Evolutionary conservation across 2,888 invertebrate genomes (phyloP).

Genomic region (Patella caerulea): DNA sequence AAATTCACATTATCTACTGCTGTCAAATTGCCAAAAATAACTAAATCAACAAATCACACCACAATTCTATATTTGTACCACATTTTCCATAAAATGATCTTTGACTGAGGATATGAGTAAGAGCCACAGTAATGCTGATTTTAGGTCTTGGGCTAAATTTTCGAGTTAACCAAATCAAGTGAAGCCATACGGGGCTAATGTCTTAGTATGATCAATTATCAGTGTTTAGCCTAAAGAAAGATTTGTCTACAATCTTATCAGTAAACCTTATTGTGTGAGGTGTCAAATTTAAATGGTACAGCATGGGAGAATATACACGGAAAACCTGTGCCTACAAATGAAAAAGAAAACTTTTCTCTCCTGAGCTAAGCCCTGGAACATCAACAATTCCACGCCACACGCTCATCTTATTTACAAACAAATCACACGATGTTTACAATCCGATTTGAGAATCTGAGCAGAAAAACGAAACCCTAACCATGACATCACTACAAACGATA

Average conservation of each 20-base stretch:
- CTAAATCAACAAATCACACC: constrained; percentile 13
- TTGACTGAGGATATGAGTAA: constrained; percentile 13
- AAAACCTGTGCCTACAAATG: background rate
- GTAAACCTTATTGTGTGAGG: background rate
- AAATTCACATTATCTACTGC: constrained; percentile 11
- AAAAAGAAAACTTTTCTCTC: background rate
- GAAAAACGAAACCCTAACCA: background rate
- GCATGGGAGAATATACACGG: background rate
- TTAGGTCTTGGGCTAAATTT: background rate
- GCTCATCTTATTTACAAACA: constrained; percentile 4
- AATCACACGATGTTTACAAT: constrained; percentile 9
- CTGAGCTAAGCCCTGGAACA: background rate
- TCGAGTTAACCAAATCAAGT: background rate
- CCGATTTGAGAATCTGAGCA: background rate
- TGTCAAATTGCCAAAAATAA: constrained; percentile 12
- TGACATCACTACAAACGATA: constrained; percentile 7
- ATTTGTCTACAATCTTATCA: constrained; percentile 9
- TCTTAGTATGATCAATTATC: constrained; percentile 1
- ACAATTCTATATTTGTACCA: constrained; percentile 13
- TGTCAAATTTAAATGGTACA: constrained; percentile 9
- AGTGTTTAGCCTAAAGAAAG: constrained; percentile 7
- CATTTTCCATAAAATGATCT: constrained; percentile 13
- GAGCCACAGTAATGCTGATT: constrained; percentile 1
- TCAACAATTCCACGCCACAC: constrained; percentile 7
- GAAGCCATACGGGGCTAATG: background rate